A percentile compares a stretch with the other conserved stretches of the same genome.
These are phyloP conservation scores for Samia ricini DNA, from an alignment of 1,140 invertebrate genomes.

Conservation along the genomic window DNA sequence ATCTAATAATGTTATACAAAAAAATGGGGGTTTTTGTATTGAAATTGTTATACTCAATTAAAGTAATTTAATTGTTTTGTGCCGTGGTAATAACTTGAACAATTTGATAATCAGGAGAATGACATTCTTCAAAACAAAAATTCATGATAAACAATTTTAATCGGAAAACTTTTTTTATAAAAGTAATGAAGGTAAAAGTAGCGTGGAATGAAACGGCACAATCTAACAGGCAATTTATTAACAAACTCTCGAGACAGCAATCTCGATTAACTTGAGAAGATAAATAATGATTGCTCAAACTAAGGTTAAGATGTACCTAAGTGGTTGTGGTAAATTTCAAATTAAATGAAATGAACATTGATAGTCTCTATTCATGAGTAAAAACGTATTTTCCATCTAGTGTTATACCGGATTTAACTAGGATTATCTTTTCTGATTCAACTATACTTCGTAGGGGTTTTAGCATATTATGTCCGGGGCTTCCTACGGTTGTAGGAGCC, in stretches of 20 bases:
- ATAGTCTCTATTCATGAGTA: neutral
- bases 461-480: neutral
- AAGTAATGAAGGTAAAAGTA: neutral
- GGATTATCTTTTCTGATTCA: neutral
- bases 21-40: too few relatives aligned
- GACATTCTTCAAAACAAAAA: neutral
- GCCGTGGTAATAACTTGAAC: neutral
- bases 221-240: neutral
- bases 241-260: neutral
- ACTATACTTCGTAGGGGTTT: neutral
- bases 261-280: neutral
- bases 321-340: neutral
- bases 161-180: neutral
- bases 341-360: neutral
- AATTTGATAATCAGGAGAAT: neutral
- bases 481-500: too few relatives aligned
- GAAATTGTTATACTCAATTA: too few relatives aligned
- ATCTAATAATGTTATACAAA: too few relatives aligned
- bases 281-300: constrained; percentile 1
- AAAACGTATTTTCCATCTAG: neutral
- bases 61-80: too few relatives aligned
- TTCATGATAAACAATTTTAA: neutral
- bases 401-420: neutral
- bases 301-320: neutral
- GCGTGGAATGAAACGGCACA: neutral